Evolutionary conservation across 2,113 vertebrate genomes (phyloP), one percentile per base, ranked within the genome.

Genomic region (Nyctereutes procyonoides): DNA sequence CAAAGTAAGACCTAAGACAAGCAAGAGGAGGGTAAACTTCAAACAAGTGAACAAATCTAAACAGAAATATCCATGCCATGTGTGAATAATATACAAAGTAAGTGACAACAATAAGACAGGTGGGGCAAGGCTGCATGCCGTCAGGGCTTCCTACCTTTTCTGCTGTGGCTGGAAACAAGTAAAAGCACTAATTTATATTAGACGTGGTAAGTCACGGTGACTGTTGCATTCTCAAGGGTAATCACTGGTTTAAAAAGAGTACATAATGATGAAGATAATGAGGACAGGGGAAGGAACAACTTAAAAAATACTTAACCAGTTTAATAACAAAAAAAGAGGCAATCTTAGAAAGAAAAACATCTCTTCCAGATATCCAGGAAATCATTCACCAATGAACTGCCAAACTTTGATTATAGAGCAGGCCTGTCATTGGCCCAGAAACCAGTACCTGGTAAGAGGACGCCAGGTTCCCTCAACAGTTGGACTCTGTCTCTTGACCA

Each of bases 371-470:
- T 15, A 73, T 12, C 55, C 48, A 22, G n/a, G 67, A 76, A 56
- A 19, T 69, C 24, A 28, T 35, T 60, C 30, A 16, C 30, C 20
- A 7, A 87, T 1, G 16, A 79, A 5, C 38, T 48, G n/a, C 32
- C 9, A 1, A 28, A 26, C 11, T 2, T 16, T 32, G n/a, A 22
- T 7, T 15, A 14, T 6, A 3, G 1, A 24, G 8, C 16, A 67
- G 35, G 17, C 6, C 3, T 48, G 35, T 58, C 35, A 43, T 19
- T 15, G 48, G 35, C 32, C 38, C 71, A 58, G 77, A 80, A 43
- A 24, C 26, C 16, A 73, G 35, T 3, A 43, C 32, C 60, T 73
- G 15, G 35, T 26, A 67, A 73, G 53, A 82, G n/a, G 17, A 69
- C 5, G 22, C 13, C 8, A 48, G 63, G 63, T 51, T 51, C 16